These are phyloP conservation scores for Encarsia formosa DNA, from an alignment of 2,888 invertebrate genomes.

Conservation along the genomic window DNA sequence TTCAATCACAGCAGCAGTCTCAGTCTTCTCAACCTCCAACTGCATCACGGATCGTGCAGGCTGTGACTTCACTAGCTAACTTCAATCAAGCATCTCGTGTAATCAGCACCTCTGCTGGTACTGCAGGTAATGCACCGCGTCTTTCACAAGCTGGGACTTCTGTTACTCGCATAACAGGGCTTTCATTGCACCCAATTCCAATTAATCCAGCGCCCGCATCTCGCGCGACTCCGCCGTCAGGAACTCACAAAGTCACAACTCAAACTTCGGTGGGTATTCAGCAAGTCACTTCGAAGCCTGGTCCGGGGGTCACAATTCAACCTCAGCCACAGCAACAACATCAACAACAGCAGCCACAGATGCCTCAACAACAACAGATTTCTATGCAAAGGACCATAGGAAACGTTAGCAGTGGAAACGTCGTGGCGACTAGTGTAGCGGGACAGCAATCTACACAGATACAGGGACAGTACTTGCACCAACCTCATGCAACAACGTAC, in stretches of 20 bases:
- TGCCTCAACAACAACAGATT: slow-evolving; percentile 3
- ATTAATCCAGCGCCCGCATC: slow-evolving; percentile 42
- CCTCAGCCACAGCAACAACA: slow-evolving; percentile 7
- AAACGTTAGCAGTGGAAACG: slow-evolving; percentile 32
- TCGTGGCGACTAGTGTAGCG: slow-evolving; percentile 26
- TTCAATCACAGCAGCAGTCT: slow-evolving; percentile 33
- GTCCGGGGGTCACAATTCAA: slow-evolving; percentile 20
- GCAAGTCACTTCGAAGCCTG: slow-evolving; percentile 43
- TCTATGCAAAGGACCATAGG: slow-evolving; percentile 15
- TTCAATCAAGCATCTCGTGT: slow-evolving; percentile 44
- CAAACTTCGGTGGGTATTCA: slow-evolving; percentile 34
- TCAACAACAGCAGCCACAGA: neutral
- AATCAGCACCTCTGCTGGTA: slow-evolving; percentile 43
- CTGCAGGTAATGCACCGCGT: slow-evolving; percentile 32
- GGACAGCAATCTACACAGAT: slow-evolving; percentile 39
- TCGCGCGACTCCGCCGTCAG: slow-evolving; percentile 37
- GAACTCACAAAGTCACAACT: slow-evolving; percentile 41
- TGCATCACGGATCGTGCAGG: slow-evolving; percentile 43
- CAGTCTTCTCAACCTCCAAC: slow-evolving; percentile 35
- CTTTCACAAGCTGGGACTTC: slow-evolving; percentile 42
- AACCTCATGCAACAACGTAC: slow-evolving; percentile 43
- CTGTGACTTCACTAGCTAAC: slow-evolving; percentile 44
- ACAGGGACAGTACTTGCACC: slow-evolving; percentile 42
- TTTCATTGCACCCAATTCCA: slow-evolving; percentile 46
- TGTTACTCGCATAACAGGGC: slow-evolving; percentile 45